Conservation (phyloP, 2,797 vertebrate genomes). For the Knipowitschia caucasica region DNA sequence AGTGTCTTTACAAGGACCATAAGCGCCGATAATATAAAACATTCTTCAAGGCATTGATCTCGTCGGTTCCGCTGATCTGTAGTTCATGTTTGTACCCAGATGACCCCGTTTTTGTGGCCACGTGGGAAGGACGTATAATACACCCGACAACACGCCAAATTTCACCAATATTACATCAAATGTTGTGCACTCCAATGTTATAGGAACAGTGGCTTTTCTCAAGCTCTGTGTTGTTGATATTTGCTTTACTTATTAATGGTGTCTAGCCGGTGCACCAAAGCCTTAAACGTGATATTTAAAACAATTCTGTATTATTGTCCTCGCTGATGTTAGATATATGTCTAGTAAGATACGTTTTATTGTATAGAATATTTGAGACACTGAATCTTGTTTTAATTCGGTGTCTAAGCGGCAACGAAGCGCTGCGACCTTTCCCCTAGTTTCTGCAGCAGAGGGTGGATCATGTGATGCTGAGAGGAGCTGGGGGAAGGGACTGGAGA, state of each 20-base stretch:
- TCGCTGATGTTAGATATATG: too few species aligned
- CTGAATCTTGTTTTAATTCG: slow-evolving; percentile 15
- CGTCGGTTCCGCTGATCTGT: too few species aligned
- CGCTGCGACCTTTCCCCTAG: slow-evolving; percentile 80
- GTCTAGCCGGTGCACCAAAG: too few species aligned
- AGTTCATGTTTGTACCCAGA: slow-evolving; percentile 5
- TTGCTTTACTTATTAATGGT: too few species aligned
- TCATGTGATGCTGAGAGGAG: slow-evolving; percentile 71
- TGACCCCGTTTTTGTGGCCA: slow-evolving; percentile 51
- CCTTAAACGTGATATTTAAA: too few species aligned
- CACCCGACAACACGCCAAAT: slow-evolving; percentile 5
- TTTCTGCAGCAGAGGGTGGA: slow-evolving; percentile 64
- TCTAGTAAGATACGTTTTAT: too few species aligned
- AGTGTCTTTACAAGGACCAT: not conserved
- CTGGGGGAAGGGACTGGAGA: slow-evolving; percentile 56
- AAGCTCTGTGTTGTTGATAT: not conserved
- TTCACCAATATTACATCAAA: slow-evolving; percentile 4
- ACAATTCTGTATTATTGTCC: too few species aligned
- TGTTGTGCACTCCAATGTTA: accelerated
- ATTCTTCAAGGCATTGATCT: not conserved
- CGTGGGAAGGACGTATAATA: slow-evolving; percentile 37
- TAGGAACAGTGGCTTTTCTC: not conserved
- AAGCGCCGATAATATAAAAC: not conserved
- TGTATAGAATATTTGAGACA: not conserved
- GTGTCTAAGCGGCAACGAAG: slow-evolving; percentile 50